phyloP scores from a whole-genome alignment of 2,113 vertebrate genomes.

The Bufo bufo region DNA sequence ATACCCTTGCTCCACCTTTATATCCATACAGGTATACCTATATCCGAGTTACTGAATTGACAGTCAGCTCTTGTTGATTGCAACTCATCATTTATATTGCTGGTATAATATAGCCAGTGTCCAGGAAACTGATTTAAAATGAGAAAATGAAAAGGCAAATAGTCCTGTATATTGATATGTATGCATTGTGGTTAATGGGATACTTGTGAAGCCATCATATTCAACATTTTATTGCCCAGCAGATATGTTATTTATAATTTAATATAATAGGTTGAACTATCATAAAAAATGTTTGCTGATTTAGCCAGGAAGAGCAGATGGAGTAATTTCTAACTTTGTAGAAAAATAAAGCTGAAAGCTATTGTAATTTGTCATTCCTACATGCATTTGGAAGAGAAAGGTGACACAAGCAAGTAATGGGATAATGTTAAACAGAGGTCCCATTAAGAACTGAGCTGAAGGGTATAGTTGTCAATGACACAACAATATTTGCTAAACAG shows the following conservation, averaged over 20 bases:
- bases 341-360: conserved; percentile 32
- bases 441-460: conserved; percentile 64
- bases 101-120: too few species aligned
- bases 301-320: conserved; percentile 39
- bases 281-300: neutral
- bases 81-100: neutral
- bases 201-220: neutral
- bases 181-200: neutral
- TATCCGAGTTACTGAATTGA: neutral
- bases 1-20: neutral
- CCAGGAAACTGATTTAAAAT: neutral
- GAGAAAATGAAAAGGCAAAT: neutral
- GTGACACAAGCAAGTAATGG: conserved; percentile 62
- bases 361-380: conserved; percentile 50
- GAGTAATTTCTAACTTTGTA: conserved; percentile 24
- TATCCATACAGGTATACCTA: neutral
- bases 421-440: conserved; percentile 59
- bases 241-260: neutral
- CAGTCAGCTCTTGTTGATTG: neutral
- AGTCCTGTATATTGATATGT: neutral
- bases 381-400: conserved; percentile 59
- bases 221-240: neutral
- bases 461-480: conserved; percentile 65
- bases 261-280: neutral
- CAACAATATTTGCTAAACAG: conserved; percentile 69